Percentiles rank a stretch among this genome's conserved stretches.
These are phyloP conservation scores for Nomada hirtipes DNA, from an alignment of 2,888 invertebrate species.

Conservation along the genomic window DNA sequence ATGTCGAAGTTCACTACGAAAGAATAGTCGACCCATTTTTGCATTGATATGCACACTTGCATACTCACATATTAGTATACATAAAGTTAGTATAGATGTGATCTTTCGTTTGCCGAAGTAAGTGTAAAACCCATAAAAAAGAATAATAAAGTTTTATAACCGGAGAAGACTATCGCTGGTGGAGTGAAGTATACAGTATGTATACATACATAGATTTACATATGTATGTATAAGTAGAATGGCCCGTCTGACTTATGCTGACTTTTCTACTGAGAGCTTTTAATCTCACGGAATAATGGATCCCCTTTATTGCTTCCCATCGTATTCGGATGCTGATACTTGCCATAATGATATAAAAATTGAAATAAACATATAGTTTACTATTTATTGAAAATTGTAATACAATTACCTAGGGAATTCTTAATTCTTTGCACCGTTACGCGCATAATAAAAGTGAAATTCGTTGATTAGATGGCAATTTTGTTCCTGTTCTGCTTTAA, in stretches of 20 bases:
- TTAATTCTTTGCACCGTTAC: no score
- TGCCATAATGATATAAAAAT: not conserved
- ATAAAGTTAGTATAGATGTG: not conserved
- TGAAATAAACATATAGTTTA: not conserved
- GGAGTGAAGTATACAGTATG: no score
- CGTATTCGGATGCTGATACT: not conserved
- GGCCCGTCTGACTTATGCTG: conserved; percentile 15
- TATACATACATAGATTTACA: no score
- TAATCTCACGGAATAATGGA: not conserved
- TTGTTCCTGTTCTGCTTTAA: no score
- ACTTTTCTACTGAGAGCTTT: conserved; percentile 23
- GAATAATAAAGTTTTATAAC: conserved; percentile 26
- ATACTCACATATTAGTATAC: not conserved
- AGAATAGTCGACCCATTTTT: conserved; percentile 41
- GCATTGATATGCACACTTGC: conserved; percentile 6
- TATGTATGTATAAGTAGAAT: not conserved
- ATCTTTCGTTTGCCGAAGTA: conserved; percentile 1
- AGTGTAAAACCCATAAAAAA: conserved; percentile 29
- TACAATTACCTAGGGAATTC: no score
- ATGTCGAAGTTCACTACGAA: conserved; percentile 11
- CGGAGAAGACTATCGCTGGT: conserved; percentile 5
- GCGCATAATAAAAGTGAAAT: no score
- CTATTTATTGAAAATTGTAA: no score
- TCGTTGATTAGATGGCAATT: no score
- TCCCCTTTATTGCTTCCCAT: not conserved